Evolutionary conservation across 2,797 vertebrate species (phyloP).

Genomic region (Fringilla coelebs): DNA sequence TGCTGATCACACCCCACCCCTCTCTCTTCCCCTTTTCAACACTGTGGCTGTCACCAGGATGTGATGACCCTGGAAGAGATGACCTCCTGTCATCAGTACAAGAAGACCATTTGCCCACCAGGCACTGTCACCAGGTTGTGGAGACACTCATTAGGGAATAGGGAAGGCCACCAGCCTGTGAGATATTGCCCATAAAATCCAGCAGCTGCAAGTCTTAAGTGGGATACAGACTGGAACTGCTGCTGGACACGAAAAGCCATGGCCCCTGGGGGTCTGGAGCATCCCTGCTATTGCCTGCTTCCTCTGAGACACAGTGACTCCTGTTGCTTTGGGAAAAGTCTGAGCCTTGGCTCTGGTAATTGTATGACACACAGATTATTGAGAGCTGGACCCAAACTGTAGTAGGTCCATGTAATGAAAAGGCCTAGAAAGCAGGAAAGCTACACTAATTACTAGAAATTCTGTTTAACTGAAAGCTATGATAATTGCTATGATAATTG

Average conservation of each 20-base stretch:
- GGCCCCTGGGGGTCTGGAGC: not conserved
- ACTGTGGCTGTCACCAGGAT: not conserved
- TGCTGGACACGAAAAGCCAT: not conserved
- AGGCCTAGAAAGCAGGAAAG: not conserved
- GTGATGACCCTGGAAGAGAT: fast-evolving
- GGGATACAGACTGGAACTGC: not conserved
- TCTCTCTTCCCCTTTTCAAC: not conserved
- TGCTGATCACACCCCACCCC: not conserved
- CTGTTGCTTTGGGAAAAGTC: not conserved
- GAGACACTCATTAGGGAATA: not conserved
- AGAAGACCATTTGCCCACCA: not conserved
- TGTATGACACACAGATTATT: fast-evolving
- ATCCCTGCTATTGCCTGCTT: not conserved
- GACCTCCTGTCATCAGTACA: not conserved
- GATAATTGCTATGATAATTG: not conserved
- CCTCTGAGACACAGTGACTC: not conserved
- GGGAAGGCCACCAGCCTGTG: fast-evolving
- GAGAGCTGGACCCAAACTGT: not conserved
- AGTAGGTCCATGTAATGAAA: not conserved
- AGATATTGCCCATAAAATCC: not conserved
- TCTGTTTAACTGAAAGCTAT: not conserved
- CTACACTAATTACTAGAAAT: not conserved
- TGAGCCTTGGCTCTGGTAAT: not conserved
- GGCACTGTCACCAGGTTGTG: not conserved
- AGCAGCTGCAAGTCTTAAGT: not conserved